Conservation (phyloP, 2,797 vertebrate genomes). For the Sciurus carolinensis region DNA sequence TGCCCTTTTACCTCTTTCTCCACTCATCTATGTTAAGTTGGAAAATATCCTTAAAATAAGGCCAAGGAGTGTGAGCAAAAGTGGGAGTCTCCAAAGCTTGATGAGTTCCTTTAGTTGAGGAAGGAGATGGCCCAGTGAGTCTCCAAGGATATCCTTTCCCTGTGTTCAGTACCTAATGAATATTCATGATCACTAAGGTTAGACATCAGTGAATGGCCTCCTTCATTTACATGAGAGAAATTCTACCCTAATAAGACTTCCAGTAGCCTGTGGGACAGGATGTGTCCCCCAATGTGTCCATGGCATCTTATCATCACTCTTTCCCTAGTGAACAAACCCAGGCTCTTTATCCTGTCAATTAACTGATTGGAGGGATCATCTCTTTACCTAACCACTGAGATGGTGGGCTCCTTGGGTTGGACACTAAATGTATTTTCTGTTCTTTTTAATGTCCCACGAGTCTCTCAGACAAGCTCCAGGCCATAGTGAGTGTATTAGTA, state of each 20-base stretch:
- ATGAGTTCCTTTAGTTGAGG: not conserved
- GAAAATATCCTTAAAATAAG: constrained; percentile 57
- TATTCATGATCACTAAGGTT: not conserved
- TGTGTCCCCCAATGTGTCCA: not conserved
- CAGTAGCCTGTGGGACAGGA: not conserved
- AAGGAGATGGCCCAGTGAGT: not conserved
- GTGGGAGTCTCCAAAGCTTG: constrained; percentile 24
- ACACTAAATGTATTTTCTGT: not conserved
- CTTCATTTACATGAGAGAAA: not conserved
- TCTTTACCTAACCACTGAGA: not conserved
- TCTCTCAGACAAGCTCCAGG: not conserved
- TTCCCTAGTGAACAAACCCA: not conserved
- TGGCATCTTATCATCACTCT: not conserved
- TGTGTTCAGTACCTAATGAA: not conserved
- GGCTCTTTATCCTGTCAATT: not conserved
- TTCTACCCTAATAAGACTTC: not conserved
- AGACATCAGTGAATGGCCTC: not conserved
- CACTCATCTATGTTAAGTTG: not conserved
- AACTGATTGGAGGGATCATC: not conserved
- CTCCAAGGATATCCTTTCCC: not conserved
- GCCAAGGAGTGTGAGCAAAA: constrained; percentile 18
- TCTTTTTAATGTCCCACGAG: not conserved
- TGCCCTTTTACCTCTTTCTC: not conserved
- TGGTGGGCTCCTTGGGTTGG: not conserved
- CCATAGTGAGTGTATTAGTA: not conserved